These are phyloP conservation scores for Andrena chrysosceles DNA, from an alignment of 2,888 invertebrate species.

Conservation along the genomic window DNA sequence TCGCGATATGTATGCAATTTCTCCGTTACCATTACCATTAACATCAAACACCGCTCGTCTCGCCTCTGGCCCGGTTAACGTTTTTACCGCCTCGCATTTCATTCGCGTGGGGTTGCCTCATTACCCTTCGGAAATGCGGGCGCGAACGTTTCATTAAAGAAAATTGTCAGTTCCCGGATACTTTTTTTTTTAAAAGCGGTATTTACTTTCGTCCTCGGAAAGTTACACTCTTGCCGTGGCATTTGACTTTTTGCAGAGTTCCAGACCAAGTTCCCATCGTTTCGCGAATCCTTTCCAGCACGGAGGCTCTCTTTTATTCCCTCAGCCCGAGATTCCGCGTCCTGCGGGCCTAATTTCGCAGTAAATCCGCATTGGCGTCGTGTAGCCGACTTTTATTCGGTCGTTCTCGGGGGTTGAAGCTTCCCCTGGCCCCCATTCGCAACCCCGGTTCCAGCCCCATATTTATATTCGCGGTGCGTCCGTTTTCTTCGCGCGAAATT, in stretches of 20 bases:
- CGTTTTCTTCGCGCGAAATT: constrained; percentile 61
- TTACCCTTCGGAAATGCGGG: too few species aligned
- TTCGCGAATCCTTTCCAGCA: neutral
- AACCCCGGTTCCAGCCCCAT: constrained; percentile 1
- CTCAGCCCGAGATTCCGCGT: constrained; percentile 20
- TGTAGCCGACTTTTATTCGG: constrained; percentile 26
- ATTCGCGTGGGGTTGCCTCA: neutral
- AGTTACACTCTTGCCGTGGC: too few species aligned
- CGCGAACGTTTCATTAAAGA: too few species aligned
- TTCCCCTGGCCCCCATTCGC: neutral
- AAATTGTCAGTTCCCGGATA: too few species aligned
- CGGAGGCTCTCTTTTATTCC: neutral
- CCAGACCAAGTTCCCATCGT: neutral
- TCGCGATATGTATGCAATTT: constrained; percentile 1
- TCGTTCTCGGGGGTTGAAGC: constrained; percentile 5
- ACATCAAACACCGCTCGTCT: neutral
- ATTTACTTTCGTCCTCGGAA: too few species aligned
- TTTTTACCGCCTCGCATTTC: neutral
- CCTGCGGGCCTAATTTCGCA: constrained; percentile 16
- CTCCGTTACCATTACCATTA: constrained; percentile 1
- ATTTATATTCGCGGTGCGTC: constrained; percentile 50
- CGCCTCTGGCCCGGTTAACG: neutral
- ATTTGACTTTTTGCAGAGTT: too few species aligned
- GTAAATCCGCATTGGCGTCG: constrained; percentile 21
- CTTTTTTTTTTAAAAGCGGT: too few species aligned